These are phyloP conservation scores for Rhinogobio ventralis DNA, from an alignment of 2,797 vertebrate species.

Conservation along the genomic window DNA sequence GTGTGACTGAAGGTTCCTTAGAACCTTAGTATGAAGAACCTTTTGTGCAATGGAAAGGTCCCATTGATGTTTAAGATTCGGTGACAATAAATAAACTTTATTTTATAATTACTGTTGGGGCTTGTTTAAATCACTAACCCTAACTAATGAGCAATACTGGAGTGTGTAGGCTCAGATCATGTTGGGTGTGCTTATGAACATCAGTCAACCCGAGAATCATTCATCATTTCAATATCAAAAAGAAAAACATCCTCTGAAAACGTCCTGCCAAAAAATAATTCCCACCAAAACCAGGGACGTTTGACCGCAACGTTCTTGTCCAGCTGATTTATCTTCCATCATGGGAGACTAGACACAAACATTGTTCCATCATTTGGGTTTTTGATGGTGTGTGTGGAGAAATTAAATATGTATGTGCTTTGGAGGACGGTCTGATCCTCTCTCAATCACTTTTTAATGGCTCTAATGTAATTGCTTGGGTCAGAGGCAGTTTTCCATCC, in stretches of 20 bases:
- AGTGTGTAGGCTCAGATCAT: neutral
- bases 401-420: conserved; percentile 62
- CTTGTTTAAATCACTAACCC: neutral
- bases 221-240: neutral
- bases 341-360: conserved; percentile 51
- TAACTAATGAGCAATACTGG: neutral
- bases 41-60: neutral
- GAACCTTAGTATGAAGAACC: too few relatives aligned
- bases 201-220: neutral
- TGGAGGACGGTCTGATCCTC: conserved; percentile 55
- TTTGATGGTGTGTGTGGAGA: conserved; percentile 49
- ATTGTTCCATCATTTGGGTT: conserved; percentile 49
- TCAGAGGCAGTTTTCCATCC: conserved; percentile 54
- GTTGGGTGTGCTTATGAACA: neutral
- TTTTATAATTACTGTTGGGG: too few relatives aligned
- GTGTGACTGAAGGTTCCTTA: too few relatives aligned
- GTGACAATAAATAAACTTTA: too few relatives aligned
- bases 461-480: conserved; percentile 54
- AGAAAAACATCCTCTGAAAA: neutral
- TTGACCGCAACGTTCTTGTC: conserved; percentile 8
- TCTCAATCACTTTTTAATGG: conserved; percentile 54
- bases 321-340: conserved; percentile 31
- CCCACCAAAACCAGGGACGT: neutral
- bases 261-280: neutral
- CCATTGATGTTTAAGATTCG: neutral